phyloP scores from a whole-genome alignment of 2,888 invertebrate species.

The Epinotia ramella region DNA sequence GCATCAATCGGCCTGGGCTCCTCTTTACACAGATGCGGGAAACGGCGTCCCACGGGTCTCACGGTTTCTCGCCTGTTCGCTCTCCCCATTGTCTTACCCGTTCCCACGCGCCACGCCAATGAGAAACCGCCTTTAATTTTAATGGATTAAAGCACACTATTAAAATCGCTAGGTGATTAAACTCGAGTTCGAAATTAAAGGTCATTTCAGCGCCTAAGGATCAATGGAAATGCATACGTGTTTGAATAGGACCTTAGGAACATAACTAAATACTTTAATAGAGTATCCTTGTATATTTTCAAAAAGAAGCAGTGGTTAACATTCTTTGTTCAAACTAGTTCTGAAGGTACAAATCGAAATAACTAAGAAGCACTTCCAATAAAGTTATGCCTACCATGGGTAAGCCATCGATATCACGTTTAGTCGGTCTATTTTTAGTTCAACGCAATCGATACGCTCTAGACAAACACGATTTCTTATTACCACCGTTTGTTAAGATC shows the following conservation, averaged over 20 bases:
- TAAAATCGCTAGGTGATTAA: conserved; percentile 29
- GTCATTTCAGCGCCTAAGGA: conserved; percentile 28
- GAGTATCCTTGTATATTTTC: no score
- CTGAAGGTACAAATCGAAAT: not conserved
- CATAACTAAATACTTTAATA: not conserved
- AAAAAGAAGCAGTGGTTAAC: no score
- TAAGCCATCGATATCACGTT: conserved; percentile 15
- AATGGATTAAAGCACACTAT: conserved; percentile 58
- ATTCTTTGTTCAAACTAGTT: no score
- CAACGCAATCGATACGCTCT: conserved; percentile 60
- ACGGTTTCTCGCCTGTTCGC: conserved; percentile 69
- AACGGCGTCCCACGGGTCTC: conserved; percentile 62
- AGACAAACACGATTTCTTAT: conserved; percentile 63
- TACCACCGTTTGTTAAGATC: conserved; percentile 63
- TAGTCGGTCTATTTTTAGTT: conserved; percentile 20
- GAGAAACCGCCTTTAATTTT: conserved; percentile 60
- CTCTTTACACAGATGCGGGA: conserved; percentile 54
- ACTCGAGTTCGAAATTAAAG: conserved; percentile 51
- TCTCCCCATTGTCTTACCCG: conserved; percentile 70
- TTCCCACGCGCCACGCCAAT: conserved; percentile 65
- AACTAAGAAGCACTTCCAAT: not conserved
- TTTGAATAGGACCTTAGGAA: not conserved
- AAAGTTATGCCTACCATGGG: conserved; percentile 7
- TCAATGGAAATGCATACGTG: conserved; percentile 5
- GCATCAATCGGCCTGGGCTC: conserved; percentile 46